Conservation (phyloP, 2,888 invertebrate genomes). For the Seira sanloemensis region DNA sequence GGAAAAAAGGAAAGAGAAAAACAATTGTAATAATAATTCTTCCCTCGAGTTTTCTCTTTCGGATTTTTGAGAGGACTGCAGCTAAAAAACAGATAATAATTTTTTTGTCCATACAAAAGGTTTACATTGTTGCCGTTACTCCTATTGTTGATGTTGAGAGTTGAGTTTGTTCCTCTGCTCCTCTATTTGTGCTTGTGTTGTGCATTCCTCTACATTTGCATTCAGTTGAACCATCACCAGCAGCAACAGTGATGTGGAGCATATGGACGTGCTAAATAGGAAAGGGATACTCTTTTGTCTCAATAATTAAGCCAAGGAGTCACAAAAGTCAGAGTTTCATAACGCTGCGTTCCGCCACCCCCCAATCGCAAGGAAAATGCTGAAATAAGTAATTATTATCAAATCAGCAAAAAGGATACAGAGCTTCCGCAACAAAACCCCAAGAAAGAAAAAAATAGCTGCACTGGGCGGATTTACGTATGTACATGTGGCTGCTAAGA, state of each 20-base stretch:
- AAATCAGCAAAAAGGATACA: constrained; percentile 49
- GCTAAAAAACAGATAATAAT: not conserved
- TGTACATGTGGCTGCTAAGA: too few relatives aligned
- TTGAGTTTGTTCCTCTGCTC: not conserved
- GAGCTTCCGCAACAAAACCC: constrained; percentile 50
- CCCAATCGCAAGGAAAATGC: not conserved
- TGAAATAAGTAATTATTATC: not conserved
- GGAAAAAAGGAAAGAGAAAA: not conserved
- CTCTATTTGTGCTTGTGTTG: not conserved
- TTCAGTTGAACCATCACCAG: not conserved
- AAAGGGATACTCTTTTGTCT: not conserved
- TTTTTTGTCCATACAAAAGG: not conserved
- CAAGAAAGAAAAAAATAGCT: constrained; percentile 26
- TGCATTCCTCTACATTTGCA: not conserved
- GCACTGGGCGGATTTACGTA: too few relatives aligned
- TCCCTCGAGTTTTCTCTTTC: not conserved
- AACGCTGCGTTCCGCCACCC: too few relatives aligned
- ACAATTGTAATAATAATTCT: not conserved
- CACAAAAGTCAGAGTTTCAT: too few relatives aligned
- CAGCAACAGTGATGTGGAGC: not conserved
- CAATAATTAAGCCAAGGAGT: not conserved
- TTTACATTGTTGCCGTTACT: not conserved
- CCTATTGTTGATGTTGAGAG: not conserved
- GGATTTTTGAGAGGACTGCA: not conserved
- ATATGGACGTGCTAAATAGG: not conserved